Evolutionary conservation across 1,140 invertebrate species (phyloP), one percentile per base, ranked within the genome.

Genomic region (Anastrepha obliqua): DNA sequence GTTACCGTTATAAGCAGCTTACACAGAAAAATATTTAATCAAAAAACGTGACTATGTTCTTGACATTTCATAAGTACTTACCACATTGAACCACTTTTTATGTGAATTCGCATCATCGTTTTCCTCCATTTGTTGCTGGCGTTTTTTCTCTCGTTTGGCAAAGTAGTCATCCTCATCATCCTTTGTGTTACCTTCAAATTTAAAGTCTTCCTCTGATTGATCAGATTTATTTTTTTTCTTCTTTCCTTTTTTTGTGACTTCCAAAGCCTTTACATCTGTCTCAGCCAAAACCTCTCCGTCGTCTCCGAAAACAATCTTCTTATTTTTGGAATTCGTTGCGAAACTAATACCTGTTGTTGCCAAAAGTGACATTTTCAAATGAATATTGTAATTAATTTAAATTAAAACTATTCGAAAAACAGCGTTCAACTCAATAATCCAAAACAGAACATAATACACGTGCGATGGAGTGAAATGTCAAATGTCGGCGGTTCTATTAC

Each of bases 61-160:
- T 15, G 2, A 55, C n/a, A 42, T 7, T 42, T 15, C 44, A 29
- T 29, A 17, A 15, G 59, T 51, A 90, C 89, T 70, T 90, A 93
- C 92, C 89, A 91, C 89, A 70, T 93, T 87, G 87, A 91, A 93
- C 92, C 92, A 93, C 78, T 93, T 93, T 81, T 90, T 91, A 11
- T 91, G 90, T n/a, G 65, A 67, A 0, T 89, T 87, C 85, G 89
- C 90, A 29, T 89, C 89, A 15, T 92, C 89, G 2, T 70, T 74
- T 7, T 90, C 88, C 2, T 85, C 51, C 55, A 91, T 87, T n/a
- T 90, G 87, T 17, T 90, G 89, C n/a, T 55, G 89, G 17, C 87
- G 89, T 51, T 89, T 58, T 13, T 88, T 44, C 20, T 87, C 64
- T 3, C 89, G 88, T 44, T 89, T 90, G 1, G 62, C 15, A 81